phyloP scores from a whole-genome alignment of 2,888 invertebrate genomes.

The Drosophila antonietae region DNA sequence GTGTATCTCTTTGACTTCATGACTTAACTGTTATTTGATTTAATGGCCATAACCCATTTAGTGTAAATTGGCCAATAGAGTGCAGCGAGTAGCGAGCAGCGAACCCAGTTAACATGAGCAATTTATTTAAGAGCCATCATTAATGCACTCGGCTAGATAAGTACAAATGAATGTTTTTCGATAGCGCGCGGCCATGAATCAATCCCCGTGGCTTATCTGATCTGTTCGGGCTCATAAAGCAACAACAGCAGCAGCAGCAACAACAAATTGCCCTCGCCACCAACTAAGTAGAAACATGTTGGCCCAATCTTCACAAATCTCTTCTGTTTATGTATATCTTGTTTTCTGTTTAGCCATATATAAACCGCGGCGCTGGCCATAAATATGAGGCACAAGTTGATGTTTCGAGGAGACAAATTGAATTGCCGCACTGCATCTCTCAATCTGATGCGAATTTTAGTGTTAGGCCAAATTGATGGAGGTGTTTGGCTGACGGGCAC shows the following conservation, averaged over 20 bases:
- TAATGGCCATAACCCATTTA: conserved; percentile 24
- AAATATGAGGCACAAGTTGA: conserved; percentile 35
- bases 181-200: conserved; percentile 47
- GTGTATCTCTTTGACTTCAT: conserved; percentile 13
- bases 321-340: background rate
- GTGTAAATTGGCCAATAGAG: conserved; percentile 20
- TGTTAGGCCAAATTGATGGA: conserved; percentile 46
- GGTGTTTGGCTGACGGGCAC: conserved; percentile 27
- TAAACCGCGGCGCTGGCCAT: conserved; percentile 25
- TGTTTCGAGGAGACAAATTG: conserved; percentile 56
- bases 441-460: conserved; percentile 36
- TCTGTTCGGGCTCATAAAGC: conserved; percentile 19
- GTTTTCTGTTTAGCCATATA: conserved; percentile 7
- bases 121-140: conserved; percentile 56
- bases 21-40: conserved; percentile 38
- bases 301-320: conserved; percentile 36
- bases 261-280: conserved; percentile 32
- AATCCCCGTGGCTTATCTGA: conserved; percentile 46
- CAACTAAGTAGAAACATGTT: conserved; percentile 35
- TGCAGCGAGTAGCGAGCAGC: conserved; percentile 11
- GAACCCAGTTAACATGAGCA: conserved; percentile 30
- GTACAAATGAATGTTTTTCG: conserved; percentile 39
- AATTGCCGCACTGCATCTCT: conserved; percentile 59
- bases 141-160: conserved; percentile 42
- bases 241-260: conserved; percentile 4